Evolutionary conservation across 2,888 invertebrate species (phyloP).

Genomic region (Idaea biselata): DNA sequence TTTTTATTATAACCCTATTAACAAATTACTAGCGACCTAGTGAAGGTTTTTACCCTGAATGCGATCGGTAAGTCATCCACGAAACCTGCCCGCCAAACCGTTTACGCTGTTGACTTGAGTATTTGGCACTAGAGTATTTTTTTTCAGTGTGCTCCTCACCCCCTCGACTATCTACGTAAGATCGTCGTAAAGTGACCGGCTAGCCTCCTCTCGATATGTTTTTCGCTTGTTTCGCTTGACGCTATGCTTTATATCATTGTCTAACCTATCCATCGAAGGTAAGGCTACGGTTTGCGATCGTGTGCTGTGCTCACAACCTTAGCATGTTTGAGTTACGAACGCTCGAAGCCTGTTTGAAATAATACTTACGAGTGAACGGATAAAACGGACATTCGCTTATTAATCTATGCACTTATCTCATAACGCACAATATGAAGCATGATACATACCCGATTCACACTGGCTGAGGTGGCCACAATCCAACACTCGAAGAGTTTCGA

Average conservation of each 20-base stretch:
- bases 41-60: conserved; percentile 35
- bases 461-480: conserved; percentile 58
- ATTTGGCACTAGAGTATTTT: conserved; percentile 78
- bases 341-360: conserved; percentile 2
- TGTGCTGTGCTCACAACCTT: conserved; percentile 43
- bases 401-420: conserved; percentile 49
- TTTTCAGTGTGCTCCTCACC: conserved; percentile 80
- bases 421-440: conserved; percentile 58
- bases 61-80: conserved; percentile 36
- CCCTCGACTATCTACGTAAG: conserved; percentile 76
- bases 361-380: conserved; percentile 13
- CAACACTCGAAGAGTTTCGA: conserved; percentile 36
- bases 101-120: conserved; percentile 64
- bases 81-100: conserved; percentile 65
- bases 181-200: conserved; percentile 73
- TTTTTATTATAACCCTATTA: conserved; percentile 40
- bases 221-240: conserved; percentile 70
- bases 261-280: conserved; percentile 27
- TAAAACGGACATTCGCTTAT: conserved; percentile 24
- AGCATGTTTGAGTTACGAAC: conserved; percentile 34
- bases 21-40: conserved; percentile 24
- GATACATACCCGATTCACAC: conserved; percentile 77
- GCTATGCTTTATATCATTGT: conserved; percentile 64
- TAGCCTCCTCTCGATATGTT: conserved; percentile 80
- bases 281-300: conserved; percentile 41